phyloP scores from a whole-genome alignment of 2,888 invertebrate genomes.

The Pogonocherus hispidulus region DNA sequence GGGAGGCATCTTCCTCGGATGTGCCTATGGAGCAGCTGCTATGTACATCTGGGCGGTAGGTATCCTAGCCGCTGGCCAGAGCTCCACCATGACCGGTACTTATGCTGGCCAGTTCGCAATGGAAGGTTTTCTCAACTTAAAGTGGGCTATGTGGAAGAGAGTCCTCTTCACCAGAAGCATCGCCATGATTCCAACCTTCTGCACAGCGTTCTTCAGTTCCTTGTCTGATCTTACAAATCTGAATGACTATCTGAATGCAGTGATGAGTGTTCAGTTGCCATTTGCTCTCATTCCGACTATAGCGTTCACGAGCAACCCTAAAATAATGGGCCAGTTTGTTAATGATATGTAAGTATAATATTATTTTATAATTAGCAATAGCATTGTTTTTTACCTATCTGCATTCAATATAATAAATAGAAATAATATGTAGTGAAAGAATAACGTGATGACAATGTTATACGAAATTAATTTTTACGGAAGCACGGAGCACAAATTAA shows the following conservation, averaged over 20 bases:
- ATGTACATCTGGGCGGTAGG: constrained; percentile 89
- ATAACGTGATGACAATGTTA: too few species aligned
- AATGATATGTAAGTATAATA: constrained; percentile 78
- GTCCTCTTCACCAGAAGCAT: constrained; percentile 88
- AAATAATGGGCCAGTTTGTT: constrained; percentile 86
- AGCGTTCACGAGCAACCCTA: constrained; percentile 83
- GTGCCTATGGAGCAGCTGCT: constrained; percentile 80
- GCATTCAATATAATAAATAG: too few species aligned
- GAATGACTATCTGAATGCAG: constrained; percentile 88
- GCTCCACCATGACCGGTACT: constrained; percentile 85
- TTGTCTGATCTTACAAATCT: constrained; percentile 80
- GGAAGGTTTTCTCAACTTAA: constrained; percentile 89
- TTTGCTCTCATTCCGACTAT: constrained; percentile 89
- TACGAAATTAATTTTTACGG: too few species aligned
- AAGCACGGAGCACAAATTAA: too few species aligned
- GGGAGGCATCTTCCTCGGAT: constrained; percentile 81
- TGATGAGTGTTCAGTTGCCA: constrained; percentile 90
- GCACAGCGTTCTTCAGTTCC: constrained; percentile 76
- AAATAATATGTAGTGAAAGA: too few species aligned
- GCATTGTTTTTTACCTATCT: too few species aligned
- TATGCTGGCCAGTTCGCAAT: constrained; percentile 91
- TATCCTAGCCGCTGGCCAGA: constrained; percentile 84
- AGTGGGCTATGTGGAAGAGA: constrained; percentile 89
- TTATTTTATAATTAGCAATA: not conserved
- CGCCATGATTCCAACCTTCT: constrained; percentile 82